Evolutionary conservation across 1,140 invertebrate species (phyloP).

Genomic region (Drepana arcuata): DNA sequence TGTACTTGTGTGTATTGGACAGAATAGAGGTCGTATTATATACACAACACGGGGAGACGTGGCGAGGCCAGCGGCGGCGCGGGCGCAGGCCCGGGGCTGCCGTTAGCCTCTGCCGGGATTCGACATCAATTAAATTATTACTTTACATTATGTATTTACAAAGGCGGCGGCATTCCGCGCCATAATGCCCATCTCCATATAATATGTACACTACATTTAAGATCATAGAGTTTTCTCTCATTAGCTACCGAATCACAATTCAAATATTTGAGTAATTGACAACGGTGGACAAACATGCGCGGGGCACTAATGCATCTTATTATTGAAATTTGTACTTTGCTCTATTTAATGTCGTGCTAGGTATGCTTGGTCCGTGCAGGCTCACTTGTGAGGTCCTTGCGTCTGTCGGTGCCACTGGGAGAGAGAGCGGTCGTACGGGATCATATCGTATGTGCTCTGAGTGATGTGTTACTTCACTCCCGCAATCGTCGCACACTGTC

Average conservation of each 20-base stretch:
- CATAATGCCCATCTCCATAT: slow-evolving; percentile 69
- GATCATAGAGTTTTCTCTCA: slow-evolving; percentile 68
- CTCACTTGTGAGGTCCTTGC: slow-evolving; percentile 31
- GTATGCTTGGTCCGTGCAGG: slow-evolving; percentile 66
- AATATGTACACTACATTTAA: slow-evolving; percentile 69
- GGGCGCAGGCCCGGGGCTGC: slow-evolving; percentile 9
- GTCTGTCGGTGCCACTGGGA: slow-evolving; percentile 6
- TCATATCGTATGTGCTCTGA: too few species aligned
- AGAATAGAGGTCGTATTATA: slow-evolving; percentile 55
- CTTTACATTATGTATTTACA: slow-evolving; percentile 68
- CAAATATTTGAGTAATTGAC: slow-evolving; percentile 70
- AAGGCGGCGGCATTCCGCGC: slow-evolving; percentile 42
- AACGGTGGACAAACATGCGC: slow-evolving; percentile 69
- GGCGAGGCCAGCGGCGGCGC: slow-evolving; percentile 13
- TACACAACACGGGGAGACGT: slow-evolving; percentile 32
- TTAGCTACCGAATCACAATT: slow-evolving; percentile 72
- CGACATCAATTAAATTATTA: slow-evolving; percentile 56
- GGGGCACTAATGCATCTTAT: slow-evolving; percentile 63
- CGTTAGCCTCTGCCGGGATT: slow-evolving; percentile 21
- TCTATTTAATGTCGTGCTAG: slow-evolving; percentile 58
- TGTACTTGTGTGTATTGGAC: slow-evolving; percentile 59
- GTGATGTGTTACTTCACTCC: slow-evolving; percentile 1
- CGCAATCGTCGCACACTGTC: slow-evolving; percentile 6
- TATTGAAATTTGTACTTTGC: slow-evolving; percentile 70
- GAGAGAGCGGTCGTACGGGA: too few species aligned